phyloP scores from a whole-genome alignment of 2,797 vertebrate species.

The Benthosema pterotum region DNA sequence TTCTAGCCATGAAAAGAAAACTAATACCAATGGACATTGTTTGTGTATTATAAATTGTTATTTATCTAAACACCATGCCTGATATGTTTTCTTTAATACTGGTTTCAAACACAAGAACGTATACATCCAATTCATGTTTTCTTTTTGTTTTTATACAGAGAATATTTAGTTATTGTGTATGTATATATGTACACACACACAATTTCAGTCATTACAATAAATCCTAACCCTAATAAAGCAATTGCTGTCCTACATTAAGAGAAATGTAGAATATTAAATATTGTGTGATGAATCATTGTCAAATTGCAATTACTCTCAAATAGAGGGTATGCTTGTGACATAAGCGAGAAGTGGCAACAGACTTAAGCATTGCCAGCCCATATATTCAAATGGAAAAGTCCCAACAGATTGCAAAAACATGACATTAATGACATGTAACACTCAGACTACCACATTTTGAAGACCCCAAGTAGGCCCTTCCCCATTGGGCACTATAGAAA shows the following conservation, averaged over 20 bases:
- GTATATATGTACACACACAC: slow-evolving; percentile 57
- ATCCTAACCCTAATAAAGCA: slow-evolving; percentile 32
- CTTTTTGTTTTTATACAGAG: slow-evolving; percentile 30
- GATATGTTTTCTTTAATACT: slow-evolving; percentile 16
- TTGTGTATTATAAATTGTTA: slow-evolving; percentile 25
- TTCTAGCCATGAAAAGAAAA: slow-evolving; percentile 20
- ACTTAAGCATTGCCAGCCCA: too few relatives aligned
- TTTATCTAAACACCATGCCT: slow-evolving; percentile 21
- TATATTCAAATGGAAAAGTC: too few relatives aligned
- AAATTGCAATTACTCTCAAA: too few relatives aligned
- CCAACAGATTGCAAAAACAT: too few relatives aligned
- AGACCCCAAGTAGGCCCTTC: too few relatives aligned
- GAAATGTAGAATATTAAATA: not conserved
- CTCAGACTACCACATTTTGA: too few relatives aligned
- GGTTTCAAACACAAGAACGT: slow-evolving; percentile 13
- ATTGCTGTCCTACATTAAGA: slow-evolving; percentile 31
- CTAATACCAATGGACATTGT: not conserved
- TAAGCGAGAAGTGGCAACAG: too few relatives aligned
- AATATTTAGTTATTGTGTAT: slow-evolving; percentile 50
- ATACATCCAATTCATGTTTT: slow-evolving; percentile 18
- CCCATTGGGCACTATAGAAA: too few relatives aligned
- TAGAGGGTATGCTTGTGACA: too few relatives aligned
- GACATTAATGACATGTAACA: too few relatives aligned
- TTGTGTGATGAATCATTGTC: not conserved
- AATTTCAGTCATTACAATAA: slow-evolving; percentile 39